These are phyloP conservation scores for Gambusia affinis DNA, from an alignment of 2,113 vertebrate species.

Conservation along the genomic window DNA sequence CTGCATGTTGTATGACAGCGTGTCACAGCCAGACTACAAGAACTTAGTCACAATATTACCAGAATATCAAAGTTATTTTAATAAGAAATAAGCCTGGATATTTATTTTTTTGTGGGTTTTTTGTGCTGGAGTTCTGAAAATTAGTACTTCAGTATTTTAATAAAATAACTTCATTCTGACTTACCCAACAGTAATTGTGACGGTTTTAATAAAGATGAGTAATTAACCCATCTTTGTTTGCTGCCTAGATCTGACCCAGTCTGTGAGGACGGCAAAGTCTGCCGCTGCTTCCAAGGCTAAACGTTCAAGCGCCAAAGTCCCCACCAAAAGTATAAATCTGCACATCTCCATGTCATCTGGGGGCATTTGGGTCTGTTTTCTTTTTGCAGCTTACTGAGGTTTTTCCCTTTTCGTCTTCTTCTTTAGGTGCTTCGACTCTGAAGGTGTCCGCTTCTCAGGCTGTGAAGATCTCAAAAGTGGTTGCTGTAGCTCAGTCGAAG, in stretches of 20 bases:
- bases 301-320: conserved; percentile 40
- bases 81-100: too few relatives aligned
- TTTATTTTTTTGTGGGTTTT: too few relatives aligned
- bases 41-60: too few relatives aligned
- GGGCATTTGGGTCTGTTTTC: neutral
- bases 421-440: conserved; percentile 49
- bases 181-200: too few relatives aligned
- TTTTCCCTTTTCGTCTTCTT: neutral
- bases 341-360: neutral
- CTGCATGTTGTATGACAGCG: too few relatives aligned
- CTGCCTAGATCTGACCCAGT: conserved; percentile 47
- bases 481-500: conserved; percentile 86
- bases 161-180: too few relatives aligned
- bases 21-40: too few relatives aligned
- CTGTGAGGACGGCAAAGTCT: conserved; percentile 47
- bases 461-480: conserved; percentile 56
- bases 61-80: too few relatives aligned
- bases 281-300: conserved; percentile 41
- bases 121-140: too few relatives aligned
- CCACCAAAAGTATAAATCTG: conserved; percentile 52
- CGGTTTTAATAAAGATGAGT: too few relatives aligned
- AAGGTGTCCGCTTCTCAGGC: conserved; percentile 46
- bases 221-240: too few relatives aligned
- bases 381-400: neutral
- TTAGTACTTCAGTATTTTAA: too few relatives aligned